A percentile compares a stretch with the other conserved stretches of the same genome.
Conservation (phyloP, 1,140 invertebrate genomes). For the Drosophila auraria region DNA sequence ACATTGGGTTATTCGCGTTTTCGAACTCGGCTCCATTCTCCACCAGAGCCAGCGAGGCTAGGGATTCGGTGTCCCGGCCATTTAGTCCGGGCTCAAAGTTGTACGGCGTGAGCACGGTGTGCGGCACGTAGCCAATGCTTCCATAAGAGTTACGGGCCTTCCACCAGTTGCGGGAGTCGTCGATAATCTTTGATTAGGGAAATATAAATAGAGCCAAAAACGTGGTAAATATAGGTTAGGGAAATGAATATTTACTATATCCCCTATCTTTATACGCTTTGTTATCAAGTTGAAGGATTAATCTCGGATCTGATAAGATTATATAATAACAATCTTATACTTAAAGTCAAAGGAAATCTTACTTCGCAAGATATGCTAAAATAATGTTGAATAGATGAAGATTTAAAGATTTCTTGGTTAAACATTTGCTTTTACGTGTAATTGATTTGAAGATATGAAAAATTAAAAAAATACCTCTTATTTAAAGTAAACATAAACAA, state of each 20-base stretch:
- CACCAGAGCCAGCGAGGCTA: constrained; percentile 50
- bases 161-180: constrained; percentile 99
- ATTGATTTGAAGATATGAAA: background rate
- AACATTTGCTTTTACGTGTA: no score
- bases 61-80: constrained; percentile 69
- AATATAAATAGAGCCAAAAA: background rate
- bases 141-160: constrained; percentile 95
- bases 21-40: constrained; percentile 48
- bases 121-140: constrained; percentile 96
- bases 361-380: background rate
- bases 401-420: background rate
- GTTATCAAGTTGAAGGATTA: background rate
- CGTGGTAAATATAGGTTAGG: background rate
- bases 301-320: constrained; percentile 3
- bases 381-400: background rate
- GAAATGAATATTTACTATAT: background rate
- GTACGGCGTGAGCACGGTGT: constrained; percentile 95
- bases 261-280: background rate
- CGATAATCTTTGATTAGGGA: constrained; percentile 90
- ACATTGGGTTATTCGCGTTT: constrained; percentile 49
- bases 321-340: background rate
- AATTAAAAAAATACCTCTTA: background rate
- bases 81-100: constrained; percentile 67
- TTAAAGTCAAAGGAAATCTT: background rate
- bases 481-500: no score